Evolutionary conservation across 37 sponge, comb jelly and placozoan species (phyloP), one percentile per base, ranked within the genome.

Genomic region (Diacarnus erythraeanus): DNA sequence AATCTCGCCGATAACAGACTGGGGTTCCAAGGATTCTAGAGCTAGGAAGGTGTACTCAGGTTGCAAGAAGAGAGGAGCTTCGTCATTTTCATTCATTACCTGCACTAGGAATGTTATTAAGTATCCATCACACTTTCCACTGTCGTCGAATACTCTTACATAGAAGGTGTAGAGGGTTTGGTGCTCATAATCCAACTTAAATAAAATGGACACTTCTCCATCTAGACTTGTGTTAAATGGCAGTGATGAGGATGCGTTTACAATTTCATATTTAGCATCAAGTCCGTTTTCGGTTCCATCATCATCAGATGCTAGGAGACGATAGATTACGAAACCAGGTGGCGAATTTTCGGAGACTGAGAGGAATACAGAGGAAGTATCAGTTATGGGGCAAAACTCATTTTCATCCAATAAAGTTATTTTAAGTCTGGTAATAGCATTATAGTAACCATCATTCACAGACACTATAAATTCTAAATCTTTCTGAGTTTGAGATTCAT

Each of bases 61-160:
- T 42, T 65, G 36, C 15, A 42, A 1, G 42, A 90, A 80, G 57
- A 63, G 74, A 0, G 90, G 90, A 23, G 78, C 29, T 42, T 69
- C 64, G 70, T 90, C 90, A 36, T 84, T 90, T 37, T 75, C 75
- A 76, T 90, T 82, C 3, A 59, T 85, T 2, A 90, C 56, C 21
- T 35, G 1, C 2, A 90, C 57, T 40, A 38, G 42, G 3, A 84
- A 77, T 6, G 37, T n/a, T n/a, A 80, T 61, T 0, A 66, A 38
- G 0, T 42, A 26, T 18, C 74, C 74, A 26, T 64, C 38, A 74
- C 82, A 82, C 22, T 20, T 64, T 8, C 33, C 60, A 30, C 73
- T 77, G 75, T 64, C 56, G 39, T 79, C 80, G 67, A 25, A 51
- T 2, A 77, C 59, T 38, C 33, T 20, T 47, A 86, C 51, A 8